phyloP scores from a whole-genome alignment of 1,140 invertebrate species.

The Camponotus pennsylvanicus region DNA sequence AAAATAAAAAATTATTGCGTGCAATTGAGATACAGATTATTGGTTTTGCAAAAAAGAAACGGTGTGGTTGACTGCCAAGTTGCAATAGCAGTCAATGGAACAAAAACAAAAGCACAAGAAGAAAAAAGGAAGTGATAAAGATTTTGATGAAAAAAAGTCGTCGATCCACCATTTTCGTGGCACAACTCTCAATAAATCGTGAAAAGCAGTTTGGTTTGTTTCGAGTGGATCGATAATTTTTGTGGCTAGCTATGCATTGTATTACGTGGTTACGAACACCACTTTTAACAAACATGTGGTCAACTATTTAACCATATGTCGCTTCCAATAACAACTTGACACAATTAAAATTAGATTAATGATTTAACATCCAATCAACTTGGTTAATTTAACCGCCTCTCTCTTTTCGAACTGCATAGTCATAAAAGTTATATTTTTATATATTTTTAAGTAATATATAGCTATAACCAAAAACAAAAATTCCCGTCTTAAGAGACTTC shows the following conservation, averaged over 20 bases:
- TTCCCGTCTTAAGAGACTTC: not conserved
- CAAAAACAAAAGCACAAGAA: not conserved
- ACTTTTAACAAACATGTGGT: not conserved
- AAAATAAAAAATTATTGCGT: not conserved
- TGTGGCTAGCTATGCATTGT: conserved; percentile 61
- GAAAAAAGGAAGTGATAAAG: not conserved
- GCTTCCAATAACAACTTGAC: not conserved
- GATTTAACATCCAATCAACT: not conserved
- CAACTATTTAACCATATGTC: not conserved
- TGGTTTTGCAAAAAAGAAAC: conserved; percentile 54
- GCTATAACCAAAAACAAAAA: not conserved
- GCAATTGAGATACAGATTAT: conserved; percentile 38
- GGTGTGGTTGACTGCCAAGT: conserved; percentile 74
- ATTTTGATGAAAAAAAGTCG: conserved; percentile 34
- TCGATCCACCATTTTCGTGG: conserved; percentile 65
- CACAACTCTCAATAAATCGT: conserved; percentile 60
- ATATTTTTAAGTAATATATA: conserved; percentile 1
- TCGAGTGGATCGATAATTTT: conserved; percentile 63
- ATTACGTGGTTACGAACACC: conserved; percentile 23
- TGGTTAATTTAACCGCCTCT: not conserved
- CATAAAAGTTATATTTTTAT: not conserved
- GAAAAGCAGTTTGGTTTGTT: conserved; percentile 41
- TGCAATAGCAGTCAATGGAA: conserved; percentile 67
- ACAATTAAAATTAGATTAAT: conserved; percentile 18
- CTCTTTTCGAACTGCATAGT: not conserved